These are phyloP conservation scores for Ammodytes marinus DNA, from an alignment of 2,113 vertebrate species.

Conservation along the genomic window DNA sequence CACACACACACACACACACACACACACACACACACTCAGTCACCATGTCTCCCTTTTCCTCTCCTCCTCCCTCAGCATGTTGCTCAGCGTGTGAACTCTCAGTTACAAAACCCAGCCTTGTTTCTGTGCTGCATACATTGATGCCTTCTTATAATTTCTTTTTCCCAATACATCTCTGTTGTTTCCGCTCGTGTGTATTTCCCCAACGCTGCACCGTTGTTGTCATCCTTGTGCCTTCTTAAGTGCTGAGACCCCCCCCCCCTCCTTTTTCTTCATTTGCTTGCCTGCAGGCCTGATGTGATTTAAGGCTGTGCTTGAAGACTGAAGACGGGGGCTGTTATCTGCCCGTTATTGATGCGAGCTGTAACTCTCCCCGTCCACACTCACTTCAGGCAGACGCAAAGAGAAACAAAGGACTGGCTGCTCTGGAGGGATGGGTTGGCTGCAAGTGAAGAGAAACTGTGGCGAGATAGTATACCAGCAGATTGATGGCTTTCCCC, in stretches of 20 bases:
- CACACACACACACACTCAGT: constrained; percentile 19
- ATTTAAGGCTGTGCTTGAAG: constrained; percentile 74
- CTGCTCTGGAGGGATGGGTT: constrained; percentile 36
- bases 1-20: not conserved
- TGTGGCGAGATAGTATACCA: constrained; percentile 43
- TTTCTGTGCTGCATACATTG: constrained; percentile 62
- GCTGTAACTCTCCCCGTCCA: constrained; percentile 68
- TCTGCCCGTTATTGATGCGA: constrained; percentile 75
- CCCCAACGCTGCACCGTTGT: constrained; percentile 18
- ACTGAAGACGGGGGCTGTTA: constrained; percentile 69
- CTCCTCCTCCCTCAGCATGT: constrained; percentile 28
- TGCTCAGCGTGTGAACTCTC: constrained; percentile 57
- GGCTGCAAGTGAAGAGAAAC: constrained; percentile 41
- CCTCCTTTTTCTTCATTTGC: constrained; percentile 61
- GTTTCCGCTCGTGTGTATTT: constrained; percentile 34
- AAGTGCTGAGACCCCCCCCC: constrained; percentile 16
- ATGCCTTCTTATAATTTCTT: constrained; percentile 23
- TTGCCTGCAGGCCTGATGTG: constrained; percentile 66
- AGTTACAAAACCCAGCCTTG: constrained; percentile 50
- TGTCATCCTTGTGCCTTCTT: constrained; percentile 16
- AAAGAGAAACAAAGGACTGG: constrained; percentile 33
- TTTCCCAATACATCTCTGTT: not conserved
- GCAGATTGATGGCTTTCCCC: constrained; percentile 56
- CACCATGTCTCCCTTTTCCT: constrained; percentile 28
- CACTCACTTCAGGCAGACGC: constrained; percentile 49